Evolutionary conservation across 2,113 vertebrate genomes (phyloP).

Genomic region (Pelusios castaneus): DNA sequence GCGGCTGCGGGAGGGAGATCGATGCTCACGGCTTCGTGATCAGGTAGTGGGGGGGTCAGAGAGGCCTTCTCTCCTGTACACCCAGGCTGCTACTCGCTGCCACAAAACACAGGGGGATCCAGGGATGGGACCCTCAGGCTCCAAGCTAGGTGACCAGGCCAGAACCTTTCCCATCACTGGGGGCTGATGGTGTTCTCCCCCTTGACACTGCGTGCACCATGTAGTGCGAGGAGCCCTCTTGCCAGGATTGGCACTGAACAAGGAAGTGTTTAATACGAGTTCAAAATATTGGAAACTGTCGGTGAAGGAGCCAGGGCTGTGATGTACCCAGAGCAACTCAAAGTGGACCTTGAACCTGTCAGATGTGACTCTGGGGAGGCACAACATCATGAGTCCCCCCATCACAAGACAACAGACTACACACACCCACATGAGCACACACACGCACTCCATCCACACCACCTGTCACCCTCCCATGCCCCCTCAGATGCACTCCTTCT

Average conservation of each 20-base stretch:
- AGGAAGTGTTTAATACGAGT: fast-evolving
- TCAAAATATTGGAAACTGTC: neutral
- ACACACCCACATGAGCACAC: neutral
- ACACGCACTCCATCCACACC: neutral
- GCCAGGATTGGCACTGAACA: neutral
- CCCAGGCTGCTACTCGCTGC: neutral
- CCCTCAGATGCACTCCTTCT: neutral
- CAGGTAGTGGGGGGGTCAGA: conserved; percentile 74
- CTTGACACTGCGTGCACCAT: neutral
- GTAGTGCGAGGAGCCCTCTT: neutral
- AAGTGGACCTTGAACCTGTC: neutral
- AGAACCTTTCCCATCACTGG: neutral
- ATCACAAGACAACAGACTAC: neutral
- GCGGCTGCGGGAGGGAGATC: conserved; percentile 92
- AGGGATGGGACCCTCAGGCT: neutral
- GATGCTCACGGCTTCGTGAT: conserved; percentile 94
- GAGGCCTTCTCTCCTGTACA: neutral
- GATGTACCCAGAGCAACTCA: neutral
- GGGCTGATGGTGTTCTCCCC: neutral
- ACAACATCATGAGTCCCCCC: neutral
- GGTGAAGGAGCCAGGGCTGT: neutral
- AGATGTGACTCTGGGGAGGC: too few relatives aligned
- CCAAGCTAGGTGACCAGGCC: neutral
- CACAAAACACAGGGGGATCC: neutral
- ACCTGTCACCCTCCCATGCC: neutral